Percentiles rank a stretch among this genome's conserved stretches.
phyloP scores from a whole-genome alignment of 1,140 invertebrate species.

The Oncopeltus fasciatus region DNA sequence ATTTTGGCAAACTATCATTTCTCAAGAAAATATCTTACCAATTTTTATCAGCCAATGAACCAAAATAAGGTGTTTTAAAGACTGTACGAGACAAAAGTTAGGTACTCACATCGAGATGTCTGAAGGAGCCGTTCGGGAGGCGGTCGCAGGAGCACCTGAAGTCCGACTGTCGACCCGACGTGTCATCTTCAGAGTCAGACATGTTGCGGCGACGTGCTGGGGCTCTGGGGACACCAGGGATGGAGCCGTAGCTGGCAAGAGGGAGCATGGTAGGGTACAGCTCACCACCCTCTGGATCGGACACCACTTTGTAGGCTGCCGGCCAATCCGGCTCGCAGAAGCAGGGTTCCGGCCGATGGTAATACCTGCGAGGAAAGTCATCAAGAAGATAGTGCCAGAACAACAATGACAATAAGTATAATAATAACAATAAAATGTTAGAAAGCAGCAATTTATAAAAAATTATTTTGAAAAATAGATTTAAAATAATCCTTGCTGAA shows the following conservation, averaged over 20 bases:
- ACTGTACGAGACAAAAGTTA: too few relatives aligned
- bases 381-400: too few relatives aligned
- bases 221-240: constrained; percentile 6
- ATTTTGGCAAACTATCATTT: too few relatives aligned
- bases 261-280: not conserved
- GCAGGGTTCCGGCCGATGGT: constrained; percentile 5
- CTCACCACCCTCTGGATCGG: not conserved
- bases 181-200: constrained; percentile 13
- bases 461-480: too few relatives aligned
- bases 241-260: constrained; percentile 5
- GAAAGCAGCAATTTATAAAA: too few relatives aligned
- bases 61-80: too few relatives aligned
- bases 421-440: too few relatives aligned
- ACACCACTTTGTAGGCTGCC: constrained; percentile 11
- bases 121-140: constrained; percentile 10
- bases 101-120: constrained; percentile 6
- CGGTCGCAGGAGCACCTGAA: constrained; percentile 14
- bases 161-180: constrained; percentile 1
- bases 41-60: too few relatives aligned
- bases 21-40: too few relatives aligned
- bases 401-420: too few relatives aligned
- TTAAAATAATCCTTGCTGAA: too few relatives aligned
- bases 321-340: constrained; percentile 13
- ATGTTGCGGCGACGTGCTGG: constrained; percentile 1
- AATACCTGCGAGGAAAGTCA: constrained; percentile 1